phyloP scores from a whole-genome alignment of 1,140 invertebrate species.

The Hyphantria cunea region DNA sequence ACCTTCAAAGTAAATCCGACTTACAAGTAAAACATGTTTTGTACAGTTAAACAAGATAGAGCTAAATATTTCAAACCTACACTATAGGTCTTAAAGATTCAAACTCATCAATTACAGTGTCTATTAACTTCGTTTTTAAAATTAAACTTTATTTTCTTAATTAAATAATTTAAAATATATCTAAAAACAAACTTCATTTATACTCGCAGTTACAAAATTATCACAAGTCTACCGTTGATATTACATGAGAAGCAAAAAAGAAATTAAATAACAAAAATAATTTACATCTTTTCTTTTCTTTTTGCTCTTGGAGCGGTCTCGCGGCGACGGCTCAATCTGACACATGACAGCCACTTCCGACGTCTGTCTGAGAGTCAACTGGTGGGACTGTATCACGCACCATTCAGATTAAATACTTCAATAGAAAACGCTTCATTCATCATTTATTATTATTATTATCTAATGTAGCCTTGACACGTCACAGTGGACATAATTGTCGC shows the following conservation, averaged over 20 bases:
- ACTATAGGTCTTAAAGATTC: neutral
- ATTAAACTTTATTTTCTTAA: neutral
- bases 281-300: conserved; percentile 63
- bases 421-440: too few species aligned
- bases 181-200: neutral
- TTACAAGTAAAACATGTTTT: too few species aligned
- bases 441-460: too few species aligned
- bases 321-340: conserved; percentile 61
- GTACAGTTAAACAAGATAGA: too few species aligned
- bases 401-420: neutral
- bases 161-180: neutral
- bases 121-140: neutral
- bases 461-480: too few species aligned
- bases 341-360: conserved; percentile 60
- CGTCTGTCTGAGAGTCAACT: conserved; percentile 47
- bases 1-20: too few species aligned
- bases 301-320: conserved; percentile 49
- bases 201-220: conserved; percentile 7
- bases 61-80: too few species aligned
- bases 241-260: too few species aligned
- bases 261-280: conserved; percentile 22
- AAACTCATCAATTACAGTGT: neutral
- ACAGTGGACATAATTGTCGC: too few species aligned
- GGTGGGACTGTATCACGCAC: conserved; percentile 50
- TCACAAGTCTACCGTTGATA: too few species aligned